Percentiles rank a stretch among this genome's conserved stretches.
phyloP scores from a whole-genome alignment of 2,888 invertebrate species.

The Athalia rosae region DNA sequence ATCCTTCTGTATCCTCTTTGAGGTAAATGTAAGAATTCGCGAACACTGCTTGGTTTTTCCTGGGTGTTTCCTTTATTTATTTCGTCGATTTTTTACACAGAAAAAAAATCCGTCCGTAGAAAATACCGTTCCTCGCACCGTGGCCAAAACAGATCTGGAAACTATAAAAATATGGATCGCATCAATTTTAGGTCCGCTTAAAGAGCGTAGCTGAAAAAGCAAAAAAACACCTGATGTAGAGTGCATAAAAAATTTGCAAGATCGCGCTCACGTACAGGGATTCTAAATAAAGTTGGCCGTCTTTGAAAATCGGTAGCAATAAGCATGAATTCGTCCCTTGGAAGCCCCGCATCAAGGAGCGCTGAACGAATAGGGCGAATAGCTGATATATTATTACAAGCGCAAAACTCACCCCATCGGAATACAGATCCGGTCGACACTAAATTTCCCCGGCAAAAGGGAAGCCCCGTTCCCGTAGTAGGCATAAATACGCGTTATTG shows the following conservation, averaged over 20 bases:
- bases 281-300: constrained; percentile 32
- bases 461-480: constrained; percentile 23
- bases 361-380: constrained; percentile 36
- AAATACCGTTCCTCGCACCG: too few relatives aligned
- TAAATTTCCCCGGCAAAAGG: constrained; percentile 39
- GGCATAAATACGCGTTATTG: constrained; percentile 40
- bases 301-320: constrained; percentile 41
- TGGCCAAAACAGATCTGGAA: too few relatives aligned
- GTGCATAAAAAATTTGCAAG: constrained; percentile 26
- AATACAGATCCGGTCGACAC: constrained; percentile 37
- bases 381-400: constrained; percentile 43
- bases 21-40: too few relatives aligned
- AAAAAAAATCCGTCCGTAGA: too few relatives aligned
- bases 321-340: constrained; percentile 43
- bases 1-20: too few relatives aligned
- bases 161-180: background rate
- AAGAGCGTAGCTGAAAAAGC: constrained; percentile 3
- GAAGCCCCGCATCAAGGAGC: constrained; percentile 38
- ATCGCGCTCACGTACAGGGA: constrained; percentile 27
- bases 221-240: constrained; percentile 19
- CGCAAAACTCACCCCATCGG: constrained; percentile 38
- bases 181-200: constrained; percentile 12
- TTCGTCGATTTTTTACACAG: too few relatives aligned
- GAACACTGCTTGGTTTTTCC: too few relatives aligned
- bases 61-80: too few relatives aligned